Evolutionary conservation across 30 jellyfish, hydroid and myxozoan species (phyloP), one percentile per base, ranked within the genome.

Genomic region (Aurelia sp.): DNA sequence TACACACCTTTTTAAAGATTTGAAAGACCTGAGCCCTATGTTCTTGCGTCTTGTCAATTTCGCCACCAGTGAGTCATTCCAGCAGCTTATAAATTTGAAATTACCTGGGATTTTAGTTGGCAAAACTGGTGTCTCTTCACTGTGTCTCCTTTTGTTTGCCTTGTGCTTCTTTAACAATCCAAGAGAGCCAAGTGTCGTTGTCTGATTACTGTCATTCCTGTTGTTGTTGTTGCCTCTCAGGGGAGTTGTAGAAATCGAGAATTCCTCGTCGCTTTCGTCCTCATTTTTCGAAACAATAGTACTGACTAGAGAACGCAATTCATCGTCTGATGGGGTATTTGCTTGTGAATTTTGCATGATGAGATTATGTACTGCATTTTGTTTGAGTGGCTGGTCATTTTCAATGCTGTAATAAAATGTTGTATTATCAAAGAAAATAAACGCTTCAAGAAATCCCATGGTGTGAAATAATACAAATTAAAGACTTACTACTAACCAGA

Each of bases 191-290:
- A 31, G 37, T 19, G 41, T 22, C 55, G 57, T n/a, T 18, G 85
- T 13, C 11, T 41, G 22, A 30, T 13, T 47, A 17, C 64, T 19
- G 27, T 17, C 78, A 18, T 22, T 48, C 3, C 15, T 5, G 55
- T 44, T 44, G 15, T 44, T 5, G 55, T 44, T 44, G 15, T 44
- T 44, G 62, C 78, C 40, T 40, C 79, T 76, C 33, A 70, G 71
- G 10, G 81, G 89, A 60, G 81, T 79, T 0, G 89, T 20, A 20
- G 70, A 41, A 21, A 81, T n/a, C 0, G 90, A 69, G 59, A 81
- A 57, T 61, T 84, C 93, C 9, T 84, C 93, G 33, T 70, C 83
- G 62, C 87, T 84, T 4, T 35, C 71, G 15, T 71, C 83, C 3
- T 22, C 87, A 60, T 11, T 19, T 1, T 50, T 73, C 3, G 87